These are phyloP conservation scores for Sebastolobus altivelis DNA, from an alignment of 2,797 vertebrate genomes.

Conservation along the genomic window DNA sequence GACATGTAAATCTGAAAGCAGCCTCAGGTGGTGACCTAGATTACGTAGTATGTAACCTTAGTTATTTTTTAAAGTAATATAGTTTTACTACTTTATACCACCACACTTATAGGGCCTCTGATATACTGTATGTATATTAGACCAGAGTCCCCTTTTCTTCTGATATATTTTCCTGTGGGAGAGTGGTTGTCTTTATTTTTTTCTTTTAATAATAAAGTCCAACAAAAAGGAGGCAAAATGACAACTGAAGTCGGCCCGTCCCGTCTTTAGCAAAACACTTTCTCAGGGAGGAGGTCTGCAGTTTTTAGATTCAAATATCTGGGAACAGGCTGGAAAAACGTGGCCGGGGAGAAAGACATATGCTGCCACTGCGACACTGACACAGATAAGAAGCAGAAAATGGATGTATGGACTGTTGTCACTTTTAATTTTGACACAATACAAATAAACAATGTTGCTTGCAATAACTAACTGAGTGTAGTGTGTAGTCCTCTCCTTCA, in stretches of 20 bases:
- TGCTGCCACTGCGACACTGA: neutral
- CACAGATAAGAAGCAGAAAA: neutral
- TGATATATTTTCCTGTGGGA: neutral
- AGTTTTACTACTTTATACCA: neutral
- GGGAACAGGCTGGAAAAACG: neutral
- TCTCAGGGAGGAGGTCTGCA: neutral
- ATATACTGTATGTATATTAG: too few relatives aligned
- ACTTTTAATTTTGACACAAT: neutral
- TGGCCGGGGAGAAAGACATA: neutral
- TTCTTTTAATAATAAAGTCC: neutral
- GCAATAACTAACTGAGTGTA: neutral
- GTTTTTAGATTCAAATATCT: neutral
- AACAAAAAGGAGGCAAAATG: neutral
- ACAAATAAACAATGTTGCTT: neutral
- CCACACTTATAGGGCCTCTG: neutral
- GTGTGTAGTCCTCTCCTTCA: neutral
- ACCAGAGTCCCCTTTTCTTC: neutral
- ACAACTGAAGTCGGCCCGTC: neutral
- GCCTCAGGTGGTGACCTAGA: neutral
- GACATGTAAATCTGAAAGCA: neutral
- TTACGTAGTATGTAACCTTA: neutral
- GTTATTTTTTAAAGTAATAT: neutral
- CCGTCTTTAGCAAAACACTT: neutral
- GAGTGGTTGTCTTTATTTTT: neutral
- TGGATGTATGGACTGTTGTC: neutral